These are phyloP conservation scores for Echinometra lucunter DNA, from an alignment of 53 echinoderm and acorn worm species.

Conservation along the genomic window DNA sequence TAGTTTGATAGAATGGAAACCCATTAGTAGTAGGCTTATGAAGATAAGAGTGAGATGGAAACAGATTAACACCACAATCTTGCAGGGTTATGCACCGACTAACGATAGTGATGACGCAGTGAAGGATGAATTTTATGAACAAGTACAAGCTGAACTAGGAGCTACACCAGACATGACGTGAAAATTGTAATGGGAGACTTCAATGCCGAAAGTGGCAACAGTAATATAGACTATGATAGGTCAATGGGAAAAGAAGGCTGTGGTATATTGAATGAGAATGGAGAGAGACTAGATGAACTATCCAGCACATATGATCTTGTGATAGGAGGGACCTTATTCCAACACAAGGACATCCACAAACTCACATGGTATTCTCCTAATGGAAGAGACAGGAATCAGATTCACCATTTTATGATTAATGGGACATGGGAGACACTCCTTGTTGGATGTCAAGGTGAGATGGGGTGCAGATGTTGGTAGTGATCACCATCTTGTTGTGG, in stretches of 20 bases:
- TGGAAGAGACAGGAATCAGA: slow-evolving; percentile 71
- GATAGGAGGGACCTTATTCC: slow-evolving; percentile 74
- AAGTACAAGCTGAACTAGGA: slow-evolving; percentile 60
- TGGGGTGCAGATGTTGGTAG: too few relatives aligned
- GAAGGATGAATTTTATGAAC: slow-evolving; percentile 76
- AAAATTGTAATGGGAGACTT: slow-evolving; percentile 73
- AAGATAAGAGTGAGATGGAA: slow-evolving; percentile 61
- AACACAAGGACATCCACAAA: slow-evolving; percentile 59
- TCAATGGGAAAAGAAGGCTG: slow-evolving; percentile 74
- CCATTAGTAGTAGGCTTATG: slow-evolving; percentile 70
- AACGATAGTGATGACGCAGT: slow-evolving; percentile 67
- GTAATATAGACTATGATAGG: slow-evolving; percentile 68
- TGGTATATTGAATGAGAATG: slow-evolving; percentile 74
- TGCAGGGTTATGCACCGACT: slow-evolving; percentile 77
- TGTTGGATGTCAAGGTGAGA: slow-evolving; percentile 59
- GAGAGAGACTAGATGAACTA: slow-evolving; percentile 60
- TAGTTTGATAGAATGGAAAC: slow-evolving; percentile 65
- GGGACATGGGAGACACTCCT: slow-evolving; percentile 62
- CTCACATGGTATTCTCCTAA: slow-evolving; percentile 67
- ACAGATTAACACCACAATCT: slow-evolving; percentile 39
- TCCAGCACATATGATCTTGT: slow-evolving; percentile 65
- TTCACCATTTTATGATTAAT: slow-evolving; percentile 74
- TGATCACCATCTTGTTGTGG: too few relatives aligned
- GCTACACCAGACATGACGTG: slow-evolving; percentile 68
- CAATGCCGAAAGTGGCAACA: slow-evolving; percentile 78